Evolutionary conservation across 1,140 invertebrate species (phyloP).

Genomic region (Drosophila santomea): DNA sequence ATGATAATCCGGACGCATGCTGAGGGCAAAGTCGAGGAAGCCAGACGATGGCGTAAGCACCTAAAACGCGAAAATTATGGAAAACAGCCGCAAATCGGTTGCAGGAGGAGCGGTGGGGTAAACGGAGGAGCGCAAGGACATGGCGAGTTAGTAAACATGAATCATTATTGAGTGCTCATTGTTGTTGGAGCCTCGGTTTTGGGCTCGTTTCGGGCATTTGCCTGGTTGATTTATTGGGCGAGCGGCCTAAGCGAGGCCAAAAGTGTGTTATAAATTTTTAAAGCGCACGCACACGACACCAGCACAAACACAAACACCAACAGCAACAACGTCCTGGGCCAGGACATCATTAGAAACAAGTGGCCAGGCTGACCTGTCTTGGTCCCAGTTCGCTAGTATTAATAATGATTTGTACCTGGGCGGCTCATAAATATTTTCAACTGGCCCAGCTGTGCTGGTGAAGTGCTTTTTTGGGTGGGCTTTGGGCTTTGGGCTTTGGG

Average conservation of each 20-base stretch:
- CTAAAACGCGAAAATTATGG: slow-evolving; percentile 85
- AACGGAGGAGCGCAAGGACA: slow-evolving; percentile 20
- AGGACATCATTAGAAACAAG: slow-evolving; percentile 58
- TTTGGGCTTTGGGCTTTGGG: slow-evolving; percentile 34
- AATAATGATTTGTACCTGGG: slow-evolving; percentile 72
- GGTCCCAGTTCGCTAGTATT: slow-evolving; percentile 54
- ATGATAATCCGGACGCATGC: slow-evolving; percentile 97
- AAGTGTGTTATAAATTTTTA: slow-evolving; percentile 83
- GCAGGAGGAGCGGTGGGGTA: background rate
- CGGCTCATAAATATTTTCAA: slow-evolving; percentile 62
- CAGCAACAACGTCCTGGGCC: background rate
- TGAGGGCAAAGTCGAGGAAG: slow-evolving; percentile 94
- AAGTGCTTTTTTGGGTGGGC: slow-evolving; percentile 1
- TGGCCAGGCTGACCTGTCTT: slow-evolving; percentile 3
- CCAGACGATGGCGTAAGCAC: slow-evolving; percentile 93
- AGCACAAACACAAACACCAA: too few species aligned
- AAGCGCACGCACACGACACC: slow-evolving; percentile 57
- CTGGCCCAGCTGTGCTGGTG: slow-evolving; percentile 10
- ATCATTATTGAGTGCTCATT: slow-evolving; percentile 79
- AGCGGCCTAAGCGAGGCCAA: slow-evolving; percentile 57
- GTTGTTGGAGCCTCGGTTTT: slow-evolving; percentile 49
- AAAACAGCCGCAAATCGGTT: slow-evolving; percentile 42
- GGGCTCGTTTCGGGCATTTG: slow-evolving; percentile 75
- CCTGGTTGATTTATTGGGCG: slow-evolving; percentile 72
- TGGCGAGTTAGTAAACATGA: slow-evolving; percentile 79